Evolutionary conservation across 2,113 vertebrate species (phyloP).

Genomic region (Cheilinus undulatus): DNA sequence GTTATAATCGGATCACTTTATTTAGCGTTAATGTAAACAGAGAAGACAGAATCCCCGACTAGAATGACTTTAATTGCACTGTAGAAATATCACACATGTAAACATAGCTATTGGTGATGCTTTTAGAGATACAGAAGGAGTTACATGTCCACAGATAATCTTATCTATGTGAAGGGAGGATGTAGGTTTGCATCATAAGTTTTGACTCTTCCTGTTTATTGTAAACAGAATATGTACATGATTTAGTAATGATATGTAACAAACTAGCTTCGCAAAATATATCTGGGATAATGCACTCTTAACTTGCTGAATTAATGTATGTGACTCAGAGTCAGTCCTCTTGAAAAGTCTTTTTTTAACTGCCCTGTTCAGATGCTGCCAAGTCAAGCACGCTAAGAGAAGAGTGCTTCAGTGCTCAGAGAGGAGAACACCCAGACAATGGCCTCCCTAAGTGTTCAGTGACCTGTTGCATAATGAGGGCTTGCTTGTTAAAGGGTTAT

Average conservation of each 20-base stretch:
- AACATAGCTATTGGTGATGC: neutral
- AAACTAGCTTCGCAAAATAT: neutral
- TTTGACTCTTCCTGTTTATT: too few species aligned
- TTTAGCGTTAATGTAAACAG: too few species aligned
- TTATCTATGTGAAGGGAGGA: neutral
- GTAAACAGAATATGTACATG: too few species aligned
- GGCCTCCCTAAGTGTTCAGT: neutral
- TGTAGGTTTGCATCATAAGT: neutral
- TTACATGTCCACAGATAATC: too few species aligned
- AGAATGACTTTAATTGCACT: too few species aligned
- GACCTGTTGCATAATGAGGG: constrained; percentile 2
- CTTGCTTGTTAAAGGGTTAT: neutral
- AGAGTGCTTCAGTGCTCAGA: constrained; percentile 1
- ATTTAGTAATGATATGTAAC: neutral
- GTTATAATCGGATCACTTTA: too few species aligned
- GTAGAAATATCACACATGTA: too few species aligned
- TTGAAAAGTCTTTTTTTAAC: neutral
- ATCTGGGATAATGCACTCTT: neutral
- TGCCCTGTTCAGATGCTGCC: neutral
- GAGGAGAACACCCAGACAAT: neutral
- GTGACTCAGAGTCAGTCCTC: neutral
- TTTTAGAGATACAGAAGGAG: neutral
- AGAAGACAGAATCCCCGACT: too few species aligned
- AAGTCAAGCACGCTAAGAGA: neutral
- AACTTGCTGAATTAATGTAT: neutral